Evolutionary conservation across 2,113 vertebrate species (phyloP), one percentile per base, ranked within the genome.

Genomic region (Lepisosteus osseus): DNA sequence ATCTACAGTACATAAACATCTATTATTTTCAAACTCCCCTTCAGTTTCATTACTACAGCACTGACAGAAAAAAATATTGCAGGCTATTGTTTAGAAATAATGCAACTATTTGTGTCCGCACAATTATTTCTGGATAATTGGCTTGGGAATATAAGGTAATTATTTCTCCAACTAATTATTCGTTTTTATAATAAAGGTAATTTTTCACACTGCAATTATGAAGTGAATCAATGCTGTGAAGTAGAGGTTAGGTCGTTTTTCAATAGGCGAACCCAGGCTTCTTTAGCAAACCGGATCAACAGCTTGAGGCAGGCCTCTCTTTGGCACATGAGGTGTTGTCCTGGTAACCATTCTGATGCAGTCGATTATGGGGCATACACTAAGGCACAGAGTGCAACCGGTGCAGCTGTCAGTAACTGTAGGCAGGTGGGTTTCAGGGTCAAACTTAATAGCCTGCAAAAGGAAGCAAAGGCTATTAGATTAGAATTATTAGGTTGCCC

Each of bases 341-440:
- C 94, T 94, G 88, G 90, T 81, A 82, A 96, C 90, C 96, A 97
- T 95, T 79, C 76, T 91, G 93, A 99, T 96, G 93, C 97, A 98
- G 93, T 96, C 93, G 79, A 96, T 91, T 86, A 99, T 90, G 54
- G 97, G 97, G 84, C 96, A 97, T 82, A 98, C 92, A 6, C 95
- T 97, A 80, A 94, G 84, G 76, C 96, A 96, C 73, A 96, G 92
- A 47, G 94, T 95, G 83, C 96, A 98, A 85, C 95, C 95, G 0
- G 95, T 98, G 7, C 97, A 99, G 82, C 79, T 90, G 86, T 95
- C 95, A 1, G 77, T 93, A 61, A 98, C 86, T 0, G 77, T 71
- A 76, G 97, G 95, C 79, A 98, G 85, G 90, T 97, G 96, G 76
- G 93, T 96, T 70, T 94, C 74, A 1, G 95, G 90, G 86, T 98